A percentile compares a stretch with the other conserved stretches of the same genome.
Conservation (phyloP, 23 tunicate species). For the Phallusia fumigata region DNA sequence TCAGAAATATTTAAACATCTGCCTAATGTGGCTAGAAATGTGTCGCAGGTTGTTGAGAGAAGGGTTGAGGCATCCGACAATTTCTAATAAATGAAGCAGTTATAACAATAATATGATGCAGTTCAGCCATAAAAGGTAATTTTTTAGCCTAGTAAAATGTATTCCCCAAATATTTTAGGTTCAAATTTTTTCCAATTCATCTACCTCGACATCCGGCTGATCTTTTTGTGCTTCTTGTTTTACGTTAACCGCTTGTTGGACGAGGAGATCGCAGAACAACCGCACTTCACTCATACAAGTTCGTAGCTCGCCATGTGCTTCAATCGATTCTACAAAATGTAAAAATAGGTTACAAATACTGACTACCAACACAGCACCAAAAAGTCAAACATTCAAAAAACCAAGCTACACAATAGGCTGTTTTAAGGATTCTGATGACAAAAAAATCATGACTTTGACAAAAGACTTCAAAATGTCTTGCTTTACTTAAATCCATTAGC, state of each 20-base stretch:
- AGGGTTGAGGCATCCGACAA: constrained; percentile 60
- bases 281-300: constrained; percentile 71
- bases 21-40: constrained; percentile 71
- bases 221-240: constrained; percentile 62
- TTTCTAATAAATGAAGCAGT: constrained; percentile 9
- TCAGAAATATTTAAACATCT: constrained; percentile 66
- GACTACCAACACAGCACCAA: too few species aligned
- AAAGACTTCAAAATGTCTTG: too few species aligned
- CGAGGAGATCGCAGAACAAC: constrained; percentile 75
- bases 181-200: too few species aligned
- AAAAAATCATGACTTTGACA: too few species aligned
- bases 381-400: too few species aligned
- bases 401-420: too few species aligned
- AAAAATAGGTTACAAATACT: too few species aligned
- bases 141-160: too few species aligned
- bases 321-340: constrained; percentile 31
- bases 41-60: constrained; percentile 86
- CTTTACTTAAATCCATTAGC: too few species aligned
- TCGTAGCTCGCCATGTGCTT: constrained; percentile 43
- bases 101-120: background rate
- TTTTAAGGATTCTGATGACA: too few species aligned
- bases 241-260: constrained; percentile 65
- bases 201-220: constrained; percentile 55
- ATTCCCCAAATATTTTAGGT: too few species aligned
- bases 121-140: too few species aligned